A percentile compares a stretch with the other conserved stretches of the same genome.
These are phyloP conservation scores for Odontocerum albicorne DNA, from an alignment of 2,888 invertebrate genomes.

Conservation along the genomic window DNA sequence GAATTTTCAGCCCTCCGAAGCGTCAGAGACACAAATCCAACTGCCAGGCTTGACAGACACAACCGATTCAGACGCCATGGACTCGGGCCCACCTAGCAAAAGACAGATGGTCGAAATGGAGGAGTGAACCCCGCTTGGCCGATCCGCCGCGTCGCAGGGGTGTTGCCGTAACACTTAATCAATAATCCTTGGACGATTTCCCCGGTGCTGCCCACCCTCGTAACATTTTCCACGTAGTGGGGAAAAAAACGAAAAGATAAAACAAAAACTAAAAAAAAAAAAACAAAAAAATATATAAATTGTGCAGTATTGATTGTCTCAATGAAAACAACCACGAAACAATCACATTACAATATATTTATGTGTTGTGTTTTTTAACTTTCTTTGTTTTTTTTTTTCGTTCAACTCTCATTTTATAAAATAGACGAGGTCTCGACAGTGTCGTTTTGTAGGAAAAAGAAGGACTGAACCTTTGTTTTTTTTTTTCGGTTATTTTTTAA, in stretches of 20 bases:
- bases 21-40: constrained; percentile 77
- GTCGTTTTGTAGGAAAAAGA: no score
- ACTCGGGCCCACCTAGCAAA: constrained; percentile 49
- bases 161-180: no score
- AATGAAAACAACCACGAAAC: not conserved
- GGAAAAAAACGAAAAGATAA: no score
- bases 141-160: not conserved
- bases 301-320: constrained; percentile 13
- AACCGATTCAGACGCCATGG: constrained; percentile 50
- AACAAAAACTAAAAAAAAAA: no score
- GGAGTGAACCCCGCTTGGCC: constrained; percentile 29
- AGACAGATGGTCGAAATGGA: constrained; percentile 33
- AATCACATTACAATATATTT: constrained; percentile 2
- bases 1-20: constrained; percentile 71
- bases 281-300: no score
- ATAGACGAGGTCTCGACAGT: no score
- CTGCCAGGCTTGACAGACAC: constrained; percentile 69
- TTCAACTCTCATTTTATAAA: no score
- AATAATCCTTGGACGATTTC: no score
- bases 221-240: no score
- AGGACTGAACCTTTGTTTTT: no score
- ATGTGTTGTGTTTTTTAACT: no score
- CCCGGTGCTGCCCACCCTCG: no score
- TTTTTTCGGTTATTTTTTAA: constrained; percentile 13
- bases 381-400: constrained; percentile 4